Evolutionary conservation across 2,113 vertebrate genomes (phyloP).

Genomic region (Cyanistes caeruleus): DNA sequence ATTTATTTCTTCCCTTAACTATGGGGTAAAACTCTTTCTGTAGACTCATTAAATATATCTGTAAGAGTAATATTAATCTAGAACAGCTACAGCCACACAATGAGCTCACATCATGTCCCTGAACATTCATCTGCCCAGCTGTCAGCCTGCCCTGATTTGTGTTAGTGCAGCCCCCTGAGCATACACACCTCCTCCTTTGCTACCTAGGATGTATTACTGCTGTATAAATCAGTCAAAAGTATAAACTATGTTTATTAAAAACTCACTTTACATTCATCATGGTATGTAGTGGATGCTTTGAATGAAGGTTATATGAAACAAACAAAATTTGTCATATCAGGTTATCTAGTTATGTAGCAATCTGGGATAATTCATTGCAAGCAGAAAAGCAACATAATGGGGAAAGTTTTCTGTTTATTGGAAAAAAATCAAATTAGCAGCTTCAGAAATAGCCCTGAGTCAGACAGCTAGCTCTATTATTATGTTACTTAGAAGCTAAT

Average conservation of each 20-base stretch:
- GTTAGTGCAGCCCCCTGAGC: not conserved
- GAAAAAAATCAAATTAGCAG: constrained; percentile 61
- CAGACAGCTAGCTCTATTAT: constrained; percentile 62
- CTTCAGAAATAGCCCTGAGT: constrained; percentile 62
- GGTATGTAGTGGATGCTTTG: not conserved
- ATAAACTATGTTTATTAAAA: constrained; percentile 8
- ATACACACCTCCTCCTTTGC: not conserved
- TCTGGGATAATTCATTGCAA: constrained; percentile 39
- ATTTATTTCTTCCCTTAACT: not conserved
- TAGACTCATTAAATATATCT: not conserved
- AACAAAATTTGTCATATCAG: not conserved
- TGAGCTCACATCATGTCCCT: not conserved
- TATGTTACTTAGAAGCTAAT: constrained; percentile 68
- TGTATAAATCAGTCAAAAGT: not conserved
- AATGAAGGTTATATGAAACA: constrained; percentile 15
- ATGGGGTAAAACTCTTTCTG: not conserved
- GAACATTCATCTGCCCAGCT: not conserved
- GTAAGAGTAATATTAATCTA: not conserved
- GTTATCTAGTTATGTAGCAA: constrained; percentile 34
- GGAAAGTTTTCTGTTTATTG: constrained; percentile 58
- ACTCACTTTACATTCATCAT: not conserved
- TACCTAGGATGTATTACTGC: not conserved
- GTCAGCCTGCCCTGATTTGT: not conserved
- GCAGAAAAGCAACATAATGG: constrained; percentile 38
- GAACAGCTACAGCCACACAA: not conserved